phyloP scores from a whole-genome alignment of 2,113 vertebrate species.

The Vimba vimba region DNA sequence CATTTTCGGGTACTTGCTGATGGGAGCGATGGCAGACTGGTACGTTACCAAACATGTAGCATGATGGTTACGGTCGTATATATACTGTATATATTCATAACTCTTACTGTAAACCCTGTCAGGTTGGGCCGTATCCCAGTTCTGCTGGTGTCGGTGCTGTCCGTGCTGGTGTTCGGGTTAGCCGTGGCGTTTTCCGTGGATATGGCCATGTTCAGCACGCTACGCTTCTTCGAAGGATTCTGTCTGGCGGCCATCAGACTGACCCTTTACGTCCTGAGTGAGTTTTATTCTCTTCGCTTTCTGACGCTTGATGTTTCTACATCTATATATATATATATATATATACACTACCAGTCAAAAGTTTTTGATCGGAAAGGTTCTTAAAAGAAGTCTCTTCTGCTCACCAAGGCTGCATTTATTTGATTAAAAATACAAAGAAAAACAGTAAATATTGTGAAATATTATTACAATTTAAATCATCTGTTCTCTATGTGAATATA shows the following conservation, averaged over 20 bases:
- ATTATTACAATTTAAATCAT: rapidly evolving
- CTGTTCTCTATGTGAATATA: no score
- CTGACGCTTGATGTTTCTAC: not conserved
- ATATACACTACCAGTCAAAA: no score
- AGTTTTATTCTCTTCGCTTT: conserved; percentile 64
- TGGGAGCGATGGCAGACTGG: conserved; percentile 98
- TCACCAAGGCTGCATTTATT: no score
- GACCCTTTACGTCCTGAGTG: conserved; percentile 82
- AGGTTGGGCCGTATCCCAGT: conserved; percentile 87
- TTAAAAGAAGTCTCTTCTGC: no score
- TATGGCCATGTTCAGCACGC: conserved; percentile 89
- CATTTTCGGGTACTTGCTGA: conserved; percentile 96
- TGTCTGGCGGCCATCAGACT: conserved; percentile 87
- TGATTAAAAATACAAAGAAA: no score
- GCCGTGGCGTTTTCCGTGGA: conserved; percentile 86
- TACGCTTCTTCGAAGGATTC: conserved; percentile 91
- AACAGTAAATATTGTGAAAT: no score
- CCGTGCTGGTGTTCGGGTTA: conserved; percentile 85
- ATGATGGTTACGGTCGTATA: no score
- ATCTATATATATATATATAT: no score
- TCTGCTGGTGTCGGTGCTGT: conserved; percentile 80
- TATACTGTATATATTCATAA: no score
- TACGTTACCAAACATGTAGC: conserved; percentile 55
- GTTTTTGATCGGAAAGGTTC: no score
- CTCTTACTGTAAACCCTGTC: no score